Evolutionary conservation across 1,140 invertebrate species (phyloP).

Genomic region (Drosophila biarmipes): DNA sequence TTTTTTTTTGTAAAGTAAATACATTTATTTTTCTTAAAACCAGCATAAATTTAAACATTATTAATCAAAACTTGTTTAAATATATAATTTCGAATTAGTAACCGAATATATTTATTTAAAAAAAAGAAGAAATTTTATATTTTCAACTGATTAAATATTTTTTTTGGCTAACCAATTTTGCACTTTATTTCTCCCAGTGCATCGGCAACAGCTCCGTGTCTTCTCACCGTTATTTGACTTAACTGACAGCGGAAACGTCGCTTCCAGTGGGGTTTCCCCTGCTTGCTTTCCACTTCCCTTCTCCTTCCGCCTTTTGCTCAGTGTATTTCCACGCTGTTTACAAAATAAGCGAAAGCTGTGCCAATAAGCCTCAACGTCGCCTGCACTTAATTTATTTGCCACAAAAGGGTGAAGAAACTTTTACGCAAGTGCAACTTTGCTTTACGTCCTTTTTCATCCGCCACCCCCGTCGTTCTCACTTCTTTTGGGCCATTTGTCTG

Average conservation of each 20-base stretch:
- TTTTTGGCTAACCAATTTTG: background rate
- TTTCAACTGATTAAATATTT: background rate
- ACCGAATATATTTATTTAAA: too few species aligned
- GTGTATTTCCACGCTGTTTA: slow-evolving; percentile 57
- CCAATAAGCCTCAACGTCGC: slow-evolving; percentile 78
- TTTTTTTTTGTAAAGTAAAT: too few species aligned
- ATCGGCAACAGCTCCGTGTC: slow-evolving; percentile 48
- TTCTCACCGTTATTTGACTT: slow-evolving; percentile 63
- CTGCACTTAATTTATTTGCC: slow-evolving; percentile 81
- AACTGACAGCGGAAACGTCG: slow-evolving; percentile 65
- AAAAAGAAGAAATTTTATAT: too few species aligned
- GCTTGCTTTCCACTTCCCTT: background rate
- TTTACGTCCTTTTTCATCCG: slow-evolving; percentile 55
- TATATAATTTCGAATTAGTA: too few species aligned
- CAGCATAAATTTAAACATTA: too few species aligned
- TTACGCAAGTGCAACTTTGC: slow-evolving; percentile 75
- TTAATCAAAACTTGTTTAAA: too few species aligned
- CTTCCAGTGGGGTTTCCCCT: slow-evolving; percentile 8
- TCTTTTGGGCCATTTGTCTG: slow-evolving; percentile 2
- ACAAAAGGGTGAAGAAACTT: slow-evolving; percentile 72
- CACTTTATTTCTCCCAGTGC: background rate
- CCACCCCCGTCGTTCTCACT: background rate
- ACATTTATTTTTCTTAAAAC: too few species aligned
- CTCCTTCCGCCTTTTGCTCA: background rate
- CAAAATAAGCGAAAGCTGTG: slow-evolving; percentile 76